Percentiles rank a stretch among this genome's conserved stretches.
Conservation (phyloP, 2,888 invertebrate genomes). For the Thereva unica region DNA sequence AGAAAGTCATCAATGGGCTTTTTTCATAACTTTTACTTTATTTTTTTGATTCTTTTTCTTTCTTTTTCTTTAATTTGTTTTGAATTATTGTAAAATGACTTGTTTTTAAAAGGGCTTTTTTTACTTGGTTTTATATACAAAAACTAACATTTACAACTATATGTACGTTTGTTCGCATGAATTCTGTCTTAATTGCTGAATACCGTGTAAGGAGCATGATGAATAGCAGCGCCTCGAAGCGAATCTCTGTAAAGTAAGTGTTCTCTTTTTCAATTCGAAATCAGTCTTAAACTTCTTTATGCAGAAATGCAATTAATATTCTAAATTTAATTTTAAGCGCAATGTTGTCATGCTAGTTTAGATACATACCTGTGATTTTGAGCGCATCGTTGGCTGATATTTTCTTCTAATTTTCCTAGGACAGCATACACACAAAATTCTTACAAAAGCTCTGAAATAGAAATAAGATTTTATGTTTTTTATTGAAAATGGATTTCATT, state of each 20-base stretch:
- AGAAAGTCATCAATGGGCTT: conserved; percentile 5
- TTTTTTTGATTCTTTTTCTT: conserved; percentile 5
- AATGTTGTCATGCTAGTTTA: not conserved
- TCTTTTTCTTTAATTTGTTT: not conserved
- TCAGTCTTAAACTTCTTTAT: conserved; percentile 4
- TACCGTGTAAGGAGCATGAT: conserved; percentile 75
- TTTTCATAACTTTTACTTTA: not conserved
- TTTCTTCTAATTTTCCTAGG: conserved; percentile 78
- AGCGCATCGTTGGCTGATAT: conserved; percentile 83
- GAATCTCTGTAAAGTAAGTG: conserved; percentile 70
- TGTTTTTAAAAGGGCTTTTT: conserved; percentile 4
- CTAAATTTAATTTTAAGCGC: no score
- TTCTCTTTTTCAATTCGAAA: conserved; percentile 20
- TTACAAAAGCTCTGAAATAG: conserved; percentile 84
- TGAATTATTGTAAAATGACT: not conserved
- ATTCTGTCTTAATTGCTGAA: conserved; percentile 74
- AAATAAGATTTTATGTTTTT: conserved; percentile 49
- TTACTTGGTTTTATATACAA: not conserved
- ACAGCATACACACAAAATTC: conserved; percentile 89
- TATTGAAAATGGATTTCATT: not conserved
- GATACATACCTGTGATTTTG: conserved; percentile 79
- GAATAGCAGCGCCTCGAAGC: conserved; percentile 80
- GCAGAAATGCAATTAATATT: not conserved
- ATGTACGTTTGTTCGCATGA: conserved; percentile 85
- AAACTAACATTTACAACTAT: conserved; percentile 61